These are phyloP conservation scores for Oncorhynchus clarkii DNA, from an alignment of 2,113 vertebrate genomes.

Conservation along the genomic window DNA sequence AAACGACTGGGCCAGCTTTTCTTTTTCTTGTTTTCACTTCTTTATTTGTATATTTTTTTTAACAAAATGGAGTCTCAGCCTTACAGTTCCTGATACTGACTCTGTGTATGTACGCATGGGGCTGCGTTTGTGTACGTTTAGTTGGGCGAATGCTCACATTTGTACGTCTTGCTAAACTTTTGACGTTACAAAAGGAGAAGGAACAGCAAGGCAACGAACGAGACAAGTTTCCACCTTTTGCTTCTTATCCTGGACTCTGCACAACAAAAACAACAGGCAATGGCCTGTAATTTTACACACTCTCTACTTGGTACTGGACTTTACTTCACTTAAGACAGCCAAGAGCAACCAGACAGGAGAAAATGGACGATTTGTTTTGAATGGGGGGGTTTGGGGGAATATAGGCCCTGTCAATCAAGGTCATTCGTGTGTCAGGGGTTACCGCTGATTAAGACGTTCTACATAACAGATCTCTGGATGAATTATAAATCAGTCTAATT, in stretches of 20 bases:
- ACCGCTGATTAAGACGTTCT: conserved; percentile 28
- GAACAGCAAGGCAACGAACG: conserved; percentile 37
- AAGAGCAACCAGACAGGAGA: conserved; percentile 18
- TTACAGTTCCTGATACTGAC: conserved; percentile 71
- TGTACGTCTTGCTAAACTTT: conserved; percentile 64
- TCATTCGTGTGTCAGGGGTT: background rate
- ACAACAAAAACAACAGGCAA: conserved; percentile 36
- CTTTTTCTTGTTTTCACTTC: background rate
- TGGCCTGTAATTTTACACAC: background rate
- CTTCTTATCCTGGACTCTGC: conserved; percentile 35
- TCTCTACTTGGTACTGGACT: conserved; percentile 20
- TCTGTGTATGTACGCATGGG: conserved; percentile 48
- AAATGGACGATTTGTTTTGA: background rate
- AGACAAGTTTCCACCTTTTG: conserved; percentile 29
- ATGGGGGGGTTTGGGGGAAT: background rate
- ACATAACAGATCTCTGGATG: conserved; percentile 47
- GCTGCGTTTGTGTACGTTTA: conserved; percentile 25
- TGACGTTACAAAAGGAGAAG: conserved; percentile 27
- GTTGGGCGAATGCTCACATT: conserved; percentile 20
- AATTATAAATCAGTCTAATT: conserved; percentile 30
- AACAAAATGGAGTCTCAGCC: conserved; percentile 68
- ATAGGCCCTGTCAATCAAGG: conserved; percentile 24
- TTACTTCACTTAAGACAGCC: background rate
- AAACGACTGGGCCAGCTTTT: conserved; percentile 47
- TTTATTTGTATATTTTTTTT: conserved; percentile 35